A percentile compares a stretch with the other conserved stretches of the same genome.
Evolutionary conservation across 2,113 vertebrate species (phyloP).

Genomic region (Serilophus lunatus): DNA sequence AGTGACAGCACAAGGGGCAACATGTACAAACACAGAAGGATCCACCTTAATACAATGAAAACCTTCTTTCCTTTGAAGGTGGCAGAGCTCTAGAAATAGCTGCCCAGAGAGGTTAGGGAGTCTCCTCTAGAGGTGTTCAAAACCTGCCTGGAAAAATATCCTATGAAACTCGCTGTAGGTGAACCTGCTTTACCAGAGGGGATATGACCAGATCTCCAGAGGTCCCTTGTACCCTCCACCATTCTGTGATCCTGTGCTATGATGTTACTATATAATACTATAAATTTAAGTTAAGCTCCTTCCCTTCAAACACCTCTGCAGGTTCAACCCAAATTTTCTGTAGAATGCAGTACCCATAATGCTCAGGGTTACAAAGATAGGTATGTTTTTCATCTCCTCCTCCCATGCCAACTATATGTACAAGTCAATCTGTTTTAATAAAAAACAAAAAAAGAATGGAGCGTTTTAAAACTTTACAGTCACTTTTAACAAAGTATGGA

Average conservation of each 20-base stretch:
- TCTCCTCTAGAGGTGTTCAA: neutral
- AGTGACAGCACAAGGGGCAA: neutral
- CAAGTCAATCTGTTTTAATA: neutral
- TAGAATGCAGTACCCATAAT: neutral
- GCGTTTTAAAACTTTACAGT: neutral
- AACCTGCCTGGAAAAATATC: neutral
- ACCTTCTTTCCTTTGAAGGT: neutral
- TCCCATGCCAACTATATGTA: neutral
- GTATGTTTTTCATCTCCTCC: neutral
- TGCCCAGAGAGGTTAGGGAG: neutral
- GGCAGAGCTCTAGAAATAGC: neutral
- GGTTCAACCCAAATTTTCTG: neutral
- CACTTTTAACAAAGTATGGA: neutral
- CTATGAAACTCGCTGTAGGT: neutral
- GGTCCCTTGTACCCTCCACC: neutral
- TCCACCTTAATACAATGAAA: neutral
- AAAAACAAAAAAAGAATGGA: neutral
- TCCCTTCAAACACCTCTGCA: neutral
- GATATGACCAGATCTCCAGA: neutral
- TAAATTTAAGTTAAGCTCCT: neutral
- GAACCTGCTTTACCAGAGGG: neutral
- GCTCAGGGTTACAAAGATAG: neutral
- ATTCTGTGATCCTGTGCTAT: neutral
- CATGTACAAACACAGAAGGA: neutral
- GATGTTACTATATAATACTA: neutral